These are phyloP conservation scores for Pristionchus arcanus DNA, from an alignment of 2,888 invertebrate species.

Conservation along the genomic window DNA sequence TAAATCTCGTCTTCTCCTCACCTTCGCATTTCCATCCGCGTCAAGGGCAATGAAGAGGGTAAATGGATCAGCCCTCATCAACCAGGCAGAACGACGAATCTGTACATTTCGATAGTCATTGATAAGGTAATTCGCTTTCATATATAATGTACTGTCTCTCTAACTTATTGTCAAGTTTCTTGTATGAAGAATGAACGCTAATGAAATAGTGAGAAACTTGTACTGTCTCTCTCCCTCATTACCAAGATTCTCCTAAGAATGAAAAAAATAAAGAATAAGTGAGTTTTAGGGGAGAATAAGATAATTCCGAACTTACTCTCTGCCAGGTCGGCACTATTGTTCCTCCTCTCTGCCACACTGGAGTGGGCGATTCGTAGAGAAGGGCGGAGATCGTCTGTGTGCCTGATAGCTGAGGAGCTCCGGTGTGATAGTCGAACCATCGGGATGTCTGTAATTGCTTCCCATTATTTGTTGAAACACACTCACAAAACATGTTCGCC, in stretches of 20 bases:
- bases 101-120: background rate
- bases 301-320: conserved; percentile 82
- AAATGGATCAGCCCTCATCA: conserved; percentile 87
- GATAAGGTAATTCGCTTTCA: background rate
- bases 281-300: too few species aligned
- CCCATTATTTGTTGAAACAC: conserved; percentile 36
- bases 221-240: too few species aligned
- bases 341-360: conserved; percentile 95
- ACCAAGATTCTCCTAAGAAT: too few species aligned
- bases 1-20: background rate
- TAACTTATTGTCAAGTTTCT: too few species aligned
- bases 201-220: too few species aligned
- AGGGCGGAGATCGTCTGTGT: conserved; percentile 62
- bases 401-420: conserved; percentile 60
- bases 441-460: conserved; percentile 57
- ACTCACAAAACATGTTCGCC: background rate
- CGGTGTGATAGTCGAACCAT: conserved; percentile 70
- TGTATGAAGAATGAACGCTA: too few species aligned
- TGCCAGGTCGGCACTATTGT: conserved; percentile 92
- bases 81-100: conserved; percentile 55
- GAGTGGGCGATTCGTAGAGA: conserved; percentile 80
- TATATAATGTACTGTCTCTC: too few species aligned
- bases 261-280: too few species aligned
- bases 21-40: conserved; percentile 81
- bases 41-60: conserved; percentile 92